Conservation (phyloP, 2,113 vertebrate species). For the Cololabis saira region DNA sequence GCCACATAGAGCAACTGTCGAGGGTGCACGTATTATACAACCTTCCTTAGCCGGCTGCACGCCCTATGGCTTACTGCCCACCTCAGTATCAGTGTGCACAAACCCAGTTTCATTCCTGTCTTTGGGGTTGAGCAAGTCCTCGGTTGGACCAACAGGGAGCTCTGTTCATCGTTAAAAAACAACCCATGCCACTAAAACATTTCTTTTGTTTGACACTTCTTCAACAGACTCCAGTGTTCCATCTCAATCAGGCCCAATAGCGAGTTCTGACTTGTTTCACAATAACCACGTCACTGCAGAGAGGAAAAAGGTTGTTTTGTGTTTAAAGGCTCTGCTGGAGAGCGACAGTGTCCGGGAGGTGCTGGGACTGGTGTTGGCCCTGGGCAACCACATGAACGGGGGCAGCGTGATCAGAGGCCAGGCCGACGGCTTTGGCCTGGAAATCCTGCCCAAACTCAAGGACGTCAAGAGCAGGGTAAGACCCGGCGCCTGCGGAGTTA, state of each 20-base stretch:
- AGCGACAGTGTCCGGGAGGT: conserved; percentile 86
- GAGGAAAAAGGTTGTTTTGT: neutral
- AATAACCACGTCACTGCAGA: neutral
- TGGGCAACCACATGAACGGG: conserved; percentile 98
- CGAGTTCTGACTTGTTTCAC: neutral
- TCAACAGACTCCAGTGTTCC: too few relatives aligned
- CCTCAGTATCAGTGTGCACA: too few relatives aligned
- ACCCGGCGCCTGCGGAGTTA: neutral
- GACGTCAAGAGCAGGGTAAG: conserved; percentile 96
- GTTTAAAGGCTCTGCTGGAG: conserved; percentile 84
- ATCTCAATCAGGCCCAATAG: neutral
- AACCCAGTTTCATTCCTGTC: too few relatives aligned
- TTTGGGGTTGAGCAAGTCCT: too few relatives aligned
- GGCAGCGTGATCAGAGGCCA: conserved; percentile 93
- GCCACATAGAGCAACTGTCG: too few relatives aligned
- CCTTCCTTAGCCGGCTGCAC: too few relatives aligned
- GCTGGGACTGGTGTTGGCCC: conserved; percentile 91
- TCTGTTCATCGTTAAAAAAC: too few relatives aligned
- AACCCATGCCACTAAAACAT: too few relatives aligned
- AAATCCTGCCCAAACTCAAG: conserved; percentile 97
- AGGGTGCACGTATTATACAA: too few relatives aligned
- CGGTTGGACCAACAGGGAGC: too few relatives aligned
- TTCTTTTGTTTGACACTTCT: too few relatives aligned
- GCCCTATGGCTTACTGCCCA: too few relatives aligned
- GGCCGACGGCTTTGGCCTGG: conserved; percentile 94